Base-by-base conservation (phyloP, 2,888 invertebrate genomes). In the Hetaerina titia region DNA sequence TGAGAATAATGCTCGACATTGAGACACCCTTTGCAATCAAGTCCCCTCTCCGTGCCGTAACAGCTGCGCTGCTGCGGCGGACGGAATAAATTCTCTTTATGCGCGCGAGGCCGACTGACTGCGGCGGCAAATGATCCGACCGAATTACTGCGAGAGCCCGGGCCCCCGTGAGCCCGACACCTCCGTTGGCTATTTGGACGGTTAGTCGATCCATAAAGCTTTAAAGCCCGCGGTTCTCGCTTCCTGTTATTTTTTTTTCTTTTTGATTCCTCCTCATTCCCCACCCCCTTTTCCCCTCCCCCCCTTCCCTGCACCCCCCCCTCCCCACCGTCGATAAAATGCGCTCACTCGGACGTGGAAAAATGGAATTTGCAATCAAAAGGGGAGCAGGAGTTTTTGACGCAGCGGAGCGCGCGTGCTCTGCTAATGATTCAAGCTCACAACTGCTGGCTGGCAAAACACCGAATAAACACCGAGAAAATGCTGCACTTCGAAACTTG, bases 1-100 rank as follows among this genome's bases (percentile, higher is more conserved):
- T 9, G 57, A 22, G n/a, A 89, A 89, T 89, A 89, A 57, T 89
- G 89, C 57, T n/a, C 57, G 89, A 89, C 89, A 89, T 58, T 58
- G 89, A 22, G 58, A 89, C 58, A 89, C 89, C 89, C 89, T 89
- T 57, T 89, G 19, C 56, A 57, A 89, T 89, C 57, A 89, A 89
- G 89, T n/a, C 22, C 45, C 17, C 2, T 19, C 22, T 57, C 58
- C 11, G 69, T 58, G 81, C 22, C 25, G 81, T 81, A 81, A 58
- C 89, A 89, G 89, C 89, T 89, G 89, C 89, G 89, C n/a, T 58
- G 58, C 69, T 15, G 22, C n/a, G 19, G n/a, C 22, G n/a, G 89
- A 58, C 58, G 57, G 58, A 89, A 89, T 89, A 89, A 89, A 89
- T 89, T 89, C 89, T 57, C 89, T 89, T 56, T 89, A 22, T 58